Evolutionary conservation across 2,888 invertebrate species (phyloP).

Genomic region (Drosophila bunnanda): DNA sequence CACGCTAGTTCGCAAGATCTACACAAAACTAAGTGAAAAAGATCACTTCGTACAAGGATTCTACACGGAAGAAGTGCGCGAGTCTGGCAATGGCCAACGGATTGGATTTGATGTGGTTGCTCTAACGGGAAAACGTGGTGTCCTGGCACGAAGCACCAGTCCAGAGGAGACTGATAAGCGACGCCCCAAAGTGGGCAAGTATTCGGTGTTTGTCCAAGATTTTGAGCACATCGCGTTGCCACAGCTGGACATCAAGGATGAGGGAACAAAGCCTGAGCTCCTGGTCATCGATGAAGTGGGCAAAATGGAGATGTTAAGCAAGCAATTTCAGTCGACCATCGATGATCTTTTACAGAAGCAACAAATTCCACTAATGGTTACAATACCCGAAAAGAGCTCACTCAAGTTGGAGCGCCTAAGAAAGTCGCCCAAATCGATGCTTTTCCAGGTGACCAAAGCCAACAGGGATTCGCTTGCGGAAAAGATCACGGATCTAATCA

Average conservation of each 20-base stretch:
- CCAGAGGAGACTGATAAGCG: slow-evolving; percentile 30
- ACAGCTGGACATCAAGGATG: slow-evolving; percentile 53
- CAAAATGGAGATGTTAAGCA: slow-evolving; percentile 83
- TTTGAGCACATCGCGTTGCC: slow-evolving; percentile 87
- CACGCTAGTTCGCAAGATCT: slow-evolving; percentile 86
- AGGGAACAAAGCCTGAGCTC: slow-evolving; percentile 51
- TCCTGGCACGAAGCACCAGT: slow-evolving; percentile 84
- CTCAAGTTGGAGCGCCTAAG: slow-evolving; percentile 70
- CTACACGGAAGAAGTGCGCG: slow-evolving; percentile 88
- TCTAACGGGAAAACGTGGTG: slow-evolving; percentile 84
- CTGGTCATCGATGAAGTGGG: slow-evolving; percentile 83
- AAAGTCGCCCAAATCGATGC: slow-evolving; percentile 14
- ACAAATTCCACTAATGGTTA: slow-evolving; percentile 66
- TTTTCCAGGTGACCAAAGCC: slow-evolving; percentile 68
- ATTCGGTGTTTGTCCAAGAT: slow-evolving; percentile 86
- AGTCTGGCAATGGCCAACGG: slow-evolving; percentile 83
- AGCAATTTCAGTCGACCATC: slow-evolving; percentile 69
- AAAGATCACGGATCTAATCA: slow-evolving; percentile 54
- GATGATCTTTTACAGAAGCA: slow-evolving; percentile 45
- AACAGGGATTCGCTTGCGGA: slow-evolving; percentile 73
- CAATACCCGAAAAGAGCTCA: slow-evolving; percentile 67
- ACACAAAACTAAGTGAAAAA: slow-evolving; percentile 70
- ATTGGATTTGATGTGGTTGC: slow-evolving; percentile 88
- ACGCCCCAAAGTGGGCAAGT: slow-evolving; percentile 86
- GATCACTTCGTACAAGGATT: slow-evolving; percentile 85